Evolutionary conservation across 2,113 vertebrate species (phyloP).

Genomic region (Ochotona princeps): DNA sequence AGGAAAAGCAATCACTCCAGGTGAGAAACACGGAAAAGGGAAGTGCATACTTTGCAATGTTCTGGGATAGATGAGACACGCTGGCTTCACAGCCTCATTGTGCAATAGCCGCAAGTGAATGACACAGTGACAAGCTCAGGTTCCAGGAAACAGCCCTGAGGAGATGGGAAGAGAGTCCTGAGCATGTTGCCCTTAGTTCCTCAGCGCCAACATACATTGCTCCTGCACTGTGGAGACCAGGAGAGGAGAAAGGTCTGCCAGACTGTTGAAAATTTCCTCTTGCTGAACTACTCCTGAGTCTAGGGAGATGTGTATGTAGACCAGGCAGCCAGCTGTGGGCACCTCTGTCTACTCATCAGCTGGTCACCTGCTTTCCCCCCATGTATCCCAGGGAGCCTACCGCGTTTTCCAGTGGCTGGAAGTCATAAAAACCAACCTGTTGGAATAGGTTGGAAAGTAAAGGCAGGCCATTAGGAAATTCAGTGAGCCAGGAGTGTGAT

Average conservation of each 20-base stretch:
- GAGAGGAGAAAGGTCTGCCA: neutral
- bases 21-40: neutral
- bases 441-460: neutral
- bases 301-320: neutral
- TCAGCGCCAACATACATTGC: neutral
- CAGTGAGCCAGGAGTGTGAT: neutral
- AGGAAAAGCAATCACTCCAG: neutral
- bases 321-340: neutral
- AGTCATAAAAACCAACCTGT: accelerated
- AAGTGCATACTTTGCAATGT: neutral
- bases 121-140: neutral
- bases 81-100: neutral
- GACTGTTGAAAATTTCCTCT: neutral
- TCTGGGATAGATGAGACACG: neutral
- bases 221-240: neutral
- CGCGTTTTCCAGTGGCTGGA: neutral
- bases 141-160: neutral
- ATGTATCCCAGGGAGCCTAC: neutral
- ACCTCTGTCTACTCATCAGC: accelerated
- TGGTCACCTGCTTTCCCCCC: neutral
- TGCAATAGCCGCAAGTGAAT: neutral
- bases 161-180: neutral
- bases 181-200: neutral
- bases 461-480: neutral
- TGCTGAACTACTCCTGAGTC: neutral